phyloP scores from a whole-genome alignment of 30 jellyfish, hydroid and myxozoan genomes.

The Phacellophora camtschatica region DNA sequence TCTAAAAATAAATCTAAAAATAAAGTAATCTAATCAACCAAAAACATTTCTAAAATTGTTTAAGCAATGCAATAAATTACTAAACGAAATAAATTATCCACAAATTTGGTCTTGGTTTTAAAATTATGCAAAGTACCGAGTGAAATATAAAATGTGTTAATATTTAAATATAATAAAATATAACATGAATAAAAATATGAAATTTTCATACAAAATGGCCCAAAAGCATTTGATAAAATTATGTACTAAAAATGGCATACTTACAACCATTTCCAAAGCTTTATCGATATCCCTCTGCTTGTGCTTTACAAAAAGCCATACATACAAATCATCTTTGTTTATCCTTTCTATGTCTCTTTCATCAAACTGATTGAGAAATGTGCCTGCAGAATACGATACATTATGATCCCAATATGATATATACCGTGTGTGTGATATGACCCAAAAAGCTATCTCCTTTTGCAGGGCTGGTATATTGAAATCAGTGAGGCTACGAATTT shows the following conservation, averaged over 20 bases:
- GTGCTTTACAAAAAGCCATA: constrained; percentile 86
- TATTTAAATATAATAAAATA: no score
- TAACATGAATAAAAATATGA: no score
- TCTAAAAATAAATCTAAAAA: constrained; percentile 28
- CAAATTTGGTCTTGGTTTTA: no score
- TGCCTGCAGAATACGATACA: constrained; percentile 39
- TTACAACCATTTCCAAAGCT: constrained; percentile 94
- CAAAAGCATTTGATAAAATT: not conserved
- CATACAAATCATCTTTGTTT: constrained; percentile 68
- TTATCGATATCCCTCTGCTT: constrained; percentile 85
- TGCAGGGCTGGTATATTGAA: not conserved
- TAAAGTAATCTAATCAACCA: no score
- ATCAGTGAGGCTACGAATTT: no score
- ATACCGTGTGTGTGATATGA: not conserved
- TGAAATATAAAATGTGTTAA: no score
- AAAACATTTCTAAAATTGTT: no score
- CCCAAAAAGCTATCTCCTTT: not conserved
- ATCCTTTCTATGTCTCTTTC: constrained; percentile 79
- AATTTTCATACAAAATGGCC: not conserved
- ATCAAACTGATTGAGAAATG: constrained; percentile 78
- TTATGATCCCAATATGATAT: not conserved
- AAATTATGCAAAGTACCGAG: no score
- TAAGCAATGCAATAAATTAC: no score
- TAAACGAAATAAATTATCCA: no score
- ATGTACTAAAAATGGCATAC: not conserved